Percentiles rank a stretch among this genome's conserved stretches.
Conservation (phyloP, 2,113 vertebrate genomes). For the Rhadina sibilatrix region DNA sequence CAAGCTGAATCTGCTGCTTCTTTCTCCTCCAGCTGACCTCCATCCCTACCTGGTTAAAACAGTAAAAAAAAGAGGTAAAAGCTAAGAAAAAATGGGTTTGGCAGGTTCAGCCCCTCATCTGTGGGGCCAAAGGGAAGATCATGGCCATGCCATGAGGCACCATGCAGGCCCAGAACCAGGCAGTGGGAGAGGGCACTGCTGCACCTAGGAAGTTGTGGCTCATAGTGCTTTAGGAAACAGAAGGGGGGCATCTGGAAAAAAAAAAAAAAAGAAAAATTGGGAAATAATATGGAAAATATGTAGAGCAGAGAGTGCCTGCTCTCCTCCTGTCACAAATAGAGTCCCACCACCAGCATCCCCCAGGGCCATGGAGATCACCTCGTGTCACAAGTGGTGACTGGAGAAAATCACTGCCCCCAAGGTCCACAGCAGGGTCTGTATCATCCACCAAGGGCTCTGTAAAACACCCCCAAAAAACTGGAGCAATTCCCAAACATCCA, state of each 20-base stretch:
- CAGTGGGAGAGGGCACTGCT: not conserved
- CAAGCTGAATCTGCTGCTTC: rapidly evolving
- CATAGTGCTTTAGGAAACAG: not conserved
- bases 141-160: rapidly evolving
- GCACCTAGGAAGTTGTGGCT: rapidly evolving
- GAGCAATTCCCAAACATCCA: not conserved
- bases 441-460: rapidly evolving
- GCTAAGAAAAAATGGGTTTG: not conserved
- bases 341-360: rapidly evolving
- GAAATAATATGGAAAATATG: not conserved
- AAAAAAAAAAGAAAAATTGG: not conserved
- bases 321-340: not conserved
- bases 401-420: rapidly evolving
- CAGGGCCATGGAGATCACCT: rapidly evolving
- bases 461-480: not conserved
- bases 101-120: not conserved
- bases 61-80: not conserved
- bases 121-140: not conserved
- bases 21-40: not conserved
- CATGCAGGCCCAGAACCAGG: not conserved
- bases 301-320: rapidly evolving
- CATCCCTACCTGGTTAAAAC: not conserved
- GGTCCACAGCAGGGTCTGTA: rapidly evolving
- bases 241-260: not conserved
- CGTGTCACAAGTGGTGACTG: rapidly evolving